A percentile compares a stretch with the other conserved stretches of the same genome.
phyloP scores from a whole-genome alignment of 2,113 vertebrate genomes.

The Callionymus lyra region DNA sequence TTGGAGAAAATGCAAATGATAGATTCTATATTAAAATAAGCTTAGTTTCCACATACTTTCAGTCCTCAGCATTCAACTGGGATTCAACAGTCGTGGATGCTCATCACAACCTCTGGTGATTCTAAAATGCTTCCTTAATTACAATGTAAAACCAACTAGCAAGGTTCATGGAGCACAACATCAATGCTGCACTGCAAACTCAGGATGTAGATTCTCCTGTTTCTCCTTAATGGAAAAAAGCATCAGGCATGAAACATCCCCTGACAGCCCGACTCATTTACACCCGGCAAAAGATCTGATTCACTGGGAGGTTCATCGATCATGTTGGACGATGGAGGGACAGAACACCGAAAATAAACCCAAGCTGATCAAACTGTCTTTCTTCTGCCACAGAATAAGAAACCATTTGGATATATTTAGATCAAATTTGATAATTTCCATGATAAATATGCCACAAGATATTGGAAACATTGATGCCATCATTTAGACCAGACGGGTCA shows the following conservation, averaged over 20 bases:
- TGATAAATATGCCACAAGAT: too few species aligned
- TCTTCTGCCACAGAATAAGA: too few species aligned
- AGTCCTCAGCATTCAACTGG: too few species aligned
- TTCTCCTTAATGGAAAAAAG: constrained; percentile 52
- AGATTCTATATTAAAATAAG: too few species aligned
- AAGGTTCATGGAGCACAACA: constrained; percentile 23
- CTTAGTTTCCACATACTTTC: too few species aligned
- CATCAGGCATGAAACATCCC: constrained; percentile 54
- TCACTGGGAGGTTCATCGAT: constrained; percentile 40
- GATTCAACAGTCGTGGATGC: too few species aligned
- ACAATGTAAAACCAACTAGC: constrained; percentile 16
- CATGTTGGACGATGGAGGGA: constrained; percentile 5
- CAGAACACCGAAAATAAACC: constrained; percentile 35
- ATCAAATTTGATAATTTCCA: too few species aligned
- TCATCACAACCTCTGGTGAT: constrained; percentile 9
- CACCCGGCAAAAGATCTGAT: constrained; percentile 26
- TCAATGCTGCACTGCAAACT: constrained; percentile 12
- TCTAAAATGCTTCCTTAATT: constrained; percentile 16
- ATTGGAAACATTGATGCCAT: too few species aligned
- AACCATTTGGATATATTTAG: too few species aligned
- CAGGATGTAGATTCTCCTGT: constrained; percentile 23
- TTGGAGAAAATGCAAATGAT: too few species aligned
- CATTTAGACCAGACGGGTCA: too few species aligned
- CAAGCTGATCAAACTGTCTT: too few species aligned
- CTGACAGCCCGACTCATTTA: constrained; percentile 39